These are phyloP conservation scores for Cochlearius cochlearius DNA, from an alignment of 2,113 vertebrate genomes.

Conservation along the genomic window DNA sequence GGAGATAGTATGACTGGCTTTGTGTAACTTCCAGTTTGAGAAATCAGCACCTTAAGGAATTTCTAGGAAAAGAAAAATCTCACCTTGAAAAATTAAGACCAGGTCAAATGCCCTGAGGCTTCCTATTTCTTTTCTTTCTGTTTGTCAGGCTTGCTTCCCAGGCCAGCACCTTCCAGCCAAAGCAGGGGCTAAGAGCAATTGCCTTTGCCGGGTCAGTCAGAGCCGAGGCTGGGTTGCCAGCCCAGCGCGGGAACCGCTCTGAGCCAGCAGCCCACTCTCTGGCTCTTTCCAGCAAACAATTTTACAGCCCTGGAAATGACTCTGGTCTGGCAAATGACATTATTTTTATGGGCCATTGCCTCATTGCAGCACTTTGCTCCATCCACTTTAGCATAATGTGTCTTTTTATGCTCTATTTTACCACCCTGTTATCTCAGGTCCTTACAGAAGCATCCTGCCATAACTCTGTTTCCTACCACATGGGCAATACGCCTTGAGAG, in stretches of 20 bases:
- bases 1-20: neutral
- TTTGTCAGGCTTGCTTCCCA: neutral
- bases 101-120: neutral
- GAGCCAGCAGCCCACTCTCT: neutral
- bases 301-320: neutral
- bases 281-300: neutral
- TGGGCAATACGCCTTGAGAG: neutral
- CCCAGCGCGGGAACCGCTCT: rapidly evolving
- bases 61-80: neutral
- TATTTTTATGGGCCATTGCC: slow-evolving; percentile 18
- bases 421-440: neutral
- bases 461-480: rapidly evolving
- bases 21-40: neutral
- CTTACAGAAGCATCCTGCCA: neutral
- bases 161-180: neutral
- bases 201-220: neutral
- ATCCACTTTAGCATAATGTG: neutral
- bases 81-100: neutral
- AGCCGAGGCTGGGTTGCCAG: neutral
- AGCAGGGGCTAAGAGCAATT: neutral
- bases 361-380: neutral
- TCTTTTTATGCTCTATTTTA: slow-evolving; percentile 15
- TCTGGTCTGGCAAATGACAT: neutral
- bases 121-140: neutral
- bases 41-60: neutral